phyloP scores from a whole-genome alignment of 2,113 vertebrate genomes.

The Halichoeres trimaculatus region DNA sequence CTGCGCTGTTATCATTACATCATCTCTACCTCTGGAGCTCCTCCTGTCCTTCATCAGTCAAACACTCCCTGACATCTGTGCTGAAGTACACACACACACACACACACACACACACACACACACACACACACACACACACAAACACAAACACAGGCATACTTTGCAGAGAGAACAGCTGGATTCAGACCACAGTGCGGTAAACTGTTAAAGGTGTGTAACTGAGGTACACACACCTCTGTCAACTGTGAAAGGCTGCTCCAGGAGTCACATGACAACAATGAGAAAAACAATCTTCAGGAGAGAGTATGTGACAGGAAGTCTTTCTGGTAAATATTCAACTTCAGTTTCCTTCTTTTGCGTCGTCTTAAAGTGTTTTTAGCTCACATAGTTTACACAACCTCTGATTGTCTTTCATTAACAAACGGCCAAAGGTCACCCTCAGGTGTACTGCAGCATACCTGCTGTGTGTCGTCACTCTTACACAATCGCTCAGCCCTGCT shows the following conservation, averaged over 20 bases:
- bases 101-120: too few species aligned
- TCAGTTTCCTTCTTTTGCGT: constrained; percentile 57
- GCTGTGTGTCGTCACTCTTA: constrained; percentile 34
- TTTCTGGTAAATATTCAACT: constrained; percentile 36
- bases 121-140: too few species aligned
- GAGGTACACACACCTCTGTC: constrained; percentile 26
- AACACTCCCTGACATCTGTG: background rate
- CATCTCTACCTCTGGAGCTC: background rate
- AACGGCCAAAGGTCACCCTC: background rate
- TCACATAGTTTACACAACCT: constrained; percentile 12
- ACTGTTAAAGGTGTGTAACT: background rate
- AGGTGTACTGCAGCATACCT: constrained; percentile 39
- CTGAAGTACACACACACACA: constrained; percentile 1
- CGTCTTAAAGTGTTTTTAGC: background rate
- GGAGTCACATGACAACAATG: background rate
- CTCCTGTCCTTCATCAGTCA: background rate
- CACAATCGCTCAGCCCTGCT: background rate
- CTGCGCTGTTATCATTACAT: background rate
- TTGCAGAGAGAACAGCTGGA: constrained; percentile 7
- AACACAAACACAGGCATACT: too few species aligned
- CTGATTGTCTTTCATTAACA: background rate
- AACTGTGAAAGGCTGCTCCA: constrained; percentile 33
- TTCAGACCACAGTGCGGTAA: constrained; percentile 7
- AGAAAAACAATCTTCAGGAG: background rate
- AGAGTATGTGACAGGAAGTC: constrained; percentile 32